Evolutionary conservation across 2,888 invertebrate species (phyloP).

Genomic region (Amblyjoppa proteus): DNA sequence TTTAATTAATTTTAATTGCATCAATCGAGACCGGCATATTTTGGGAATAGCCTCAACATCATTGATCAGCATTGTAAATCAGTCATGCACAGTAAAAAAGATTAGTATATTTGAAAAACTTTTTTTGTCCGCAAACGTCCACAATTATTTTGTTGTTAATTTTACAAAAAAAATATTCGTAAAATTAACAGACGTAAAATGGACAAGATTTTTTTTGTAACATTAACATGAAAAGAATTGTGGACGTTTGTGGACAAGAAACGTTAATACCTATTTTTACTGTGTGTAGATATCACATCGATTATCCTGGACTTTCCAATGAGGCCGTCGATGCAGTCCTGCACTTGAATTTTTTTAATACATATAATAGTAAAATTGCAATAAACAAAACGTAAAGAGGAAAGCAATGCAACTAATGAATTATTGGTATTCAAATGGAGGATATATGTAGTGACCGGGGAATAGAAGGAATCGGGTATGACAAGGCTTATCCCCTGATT

Average conservation of each 20-base stretch:
- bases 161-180: neutral
- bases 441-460: constrained; percentile 71
- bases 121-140: too few species aligned
- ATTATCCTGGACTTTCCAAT: constrained; percentile 81
- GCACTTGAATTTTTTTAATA: constrained; percentile 68
- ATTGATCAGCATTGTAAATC: neutral
- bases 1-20: neutral
- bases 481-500: constrained; percentile 77
- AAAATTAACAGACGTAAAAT: neutral
- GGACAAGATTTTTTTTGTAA: too few species aligned
- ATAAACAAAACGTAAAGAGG: constrained; percentile 54
- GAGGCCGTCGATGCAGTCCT: constrained; percentile 76
- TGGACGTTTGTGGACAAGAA: too few species aligned
- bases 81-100: too few species aligned
- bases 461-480: constrained; percentile 72
- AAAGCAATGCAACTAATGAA: constrained; percentile 72
- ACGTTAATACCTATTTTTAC: too few species aligned
- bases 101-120: too few species aligned
- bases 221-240: too few species aligned
- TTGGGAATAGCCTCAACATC: neutral
- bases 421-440: constrained; percentile 85
- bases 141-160: too few species aligned
- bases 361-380: constrained; percentile 54
- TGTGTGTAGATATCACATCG: neutral
- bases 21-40: neutral